Conservation (phyloP, 64 coral and sea anemone species). For the Stichodactyla mertensii region DNA sequence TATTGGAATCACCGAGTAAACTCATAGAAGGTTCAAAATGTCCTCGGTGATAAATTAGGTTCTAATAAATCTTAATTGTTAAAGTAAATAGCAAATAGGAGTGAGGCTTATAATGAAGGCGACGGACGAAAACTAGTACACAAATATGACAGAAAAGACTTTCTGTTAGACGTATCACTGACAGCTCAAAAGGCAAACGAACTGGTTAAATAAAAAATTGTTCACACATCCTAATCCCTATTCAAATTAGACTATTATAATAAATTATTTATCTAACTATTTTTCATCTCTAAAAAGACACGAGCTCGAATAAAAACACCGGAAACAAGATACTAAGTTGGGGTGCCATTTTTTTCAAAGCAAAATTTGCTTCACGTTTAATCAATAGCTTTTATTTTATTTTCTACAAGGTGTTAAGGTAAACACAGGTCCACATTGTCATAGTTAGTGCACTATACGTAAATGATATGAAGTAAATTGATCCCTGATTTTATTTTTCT, state of each 20-base stretch:
- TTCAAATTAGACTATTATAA: too few relatives aligned
- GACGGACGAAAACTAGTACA: background rate
- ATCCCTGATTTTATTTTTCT: background rate
- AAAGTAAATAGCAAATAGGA: background rate
- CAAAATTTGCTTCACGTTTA: background rate
- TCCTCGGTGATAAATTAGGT: background rate
- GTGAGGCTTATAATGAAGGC: background rate
- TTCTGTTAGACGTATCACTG: background rate
- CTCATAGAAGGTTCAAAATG: background rate
- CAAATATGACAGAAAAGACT: background rate
- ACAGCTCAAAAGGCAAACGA: background rate
- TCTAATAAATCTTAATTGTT: background rate
- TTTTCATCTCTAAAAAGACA: too few relatives aligned
- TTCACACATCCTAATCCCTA: too few relatives aligned
- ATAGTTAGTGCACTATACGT: too few relatives aligned
- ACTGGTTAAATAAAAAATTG: background rate
- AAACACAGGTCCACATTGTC: background rate
- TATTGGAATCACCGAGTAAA: background rate
- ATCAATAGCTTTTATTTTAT: background rate
- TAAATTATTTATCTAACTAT: too few relatives aligned
- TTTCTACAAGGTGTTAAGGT: background rate
- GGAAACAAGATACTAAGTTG: background rate
- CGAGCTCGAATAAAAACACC: background rate
- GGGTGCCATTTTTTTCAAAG: background rate
- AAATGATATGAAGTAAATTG: background rate